Base-by-base conservation (phyloP, 2,888 invertebrate species). In the Leptopterna dolabrata region DNA sequence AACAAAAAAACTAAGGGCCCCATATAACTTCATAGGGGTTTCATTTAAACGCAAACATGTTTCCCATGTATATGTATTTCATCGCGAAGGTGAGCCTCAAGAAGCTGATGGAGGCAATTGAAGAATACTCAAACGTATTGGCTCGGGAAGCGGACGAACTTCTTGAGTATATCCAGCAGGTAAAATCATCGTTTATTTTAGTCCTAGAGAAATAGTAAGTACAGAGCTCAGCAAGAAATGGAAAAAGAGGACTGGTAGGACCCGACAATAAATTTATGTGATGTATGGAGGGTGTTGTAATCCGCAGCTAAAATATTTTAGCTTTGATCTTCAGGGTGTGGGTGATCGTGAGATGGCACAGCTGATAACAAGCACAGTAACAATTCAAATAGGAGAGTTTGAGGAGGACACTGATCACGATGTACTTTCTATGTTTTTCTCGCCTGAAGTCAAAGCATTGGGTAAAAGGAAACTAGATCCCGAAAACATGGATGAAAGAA, bases 91-190 rank as follows among this genome's bases (percentile, higher is more conserved):
- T 73, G 24, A 71, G 73, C 27, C 16, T 85, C 16, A 85, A 85
- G 51, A 85, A 47, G 47, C 13, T 85, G 24, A 27, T 85, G 85
- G 85, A 85, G 16, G 36, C 36, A 6, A 76, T 85, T 4, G 85
- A 85, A 73, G 85, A 85, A n/a, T 85, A 73, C 19, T 73, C 85
- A n/a, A 85, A 43, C 76, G 7, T 47, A 16, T 9, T 73, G 47
- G 45, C 47, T 0, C 43, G 73, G 29, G 85, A 85, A 45, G 73
- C 85, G 2, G 73, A 85, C 11, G 73, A 73, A 27, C 47, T 85
- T 36, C 70, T 83, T 19, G 36, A 43, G 11, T 4, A n/a, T 19
- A 70, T 70, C 27, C 81, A 45, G 29, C 16, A 78, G 78, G 78
- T 78, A 27, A 45, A 36, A 36, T 36, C 36, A 36, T 36, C 7